phyloP scores from a whole-genome alignment of 2,888 invertebrate genomes.

The Hyalella azteca region DNA sequence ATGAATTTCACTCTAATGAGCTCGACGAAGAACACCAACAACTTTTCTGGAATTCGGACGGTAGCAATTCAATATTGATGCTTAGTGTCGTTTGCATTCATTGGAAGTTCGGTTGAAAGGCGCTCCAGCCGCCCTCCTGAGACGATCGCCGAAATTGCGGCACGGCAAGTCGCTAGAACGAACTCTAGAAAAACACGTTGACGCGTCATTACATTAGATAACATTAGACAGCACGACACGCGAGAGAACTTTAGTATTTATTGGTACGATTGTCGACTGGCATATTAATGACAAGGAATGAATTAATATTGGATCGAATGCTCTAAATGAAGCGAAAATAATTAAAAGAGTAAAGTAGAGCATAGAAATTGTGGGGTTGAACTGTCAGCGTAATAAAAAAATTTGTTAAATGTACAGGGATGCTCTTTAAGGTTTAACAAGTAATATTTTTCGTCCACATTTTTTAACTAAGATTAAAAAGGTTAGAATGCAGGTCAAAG shows the following conservation, averaged over 20 bases:
- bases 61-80: not conserved
- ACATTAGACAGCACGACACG: constrained; percentile 1
- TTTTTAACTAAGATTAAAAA: too few relatives aligned
- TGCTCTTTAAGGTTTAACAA: too few relatives aligned
- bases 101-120: not conserved
- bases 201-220: constrained; percentile 1
- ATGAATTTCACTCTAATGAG: too few relatives aligned
- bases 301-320: constrained; percentile 10
- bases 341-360: too few relatives aligned
- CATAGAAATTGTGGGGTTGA: too few relatives aligned
- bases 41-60: too few relatives aligned
- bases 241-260: not conserved
- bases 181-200: not conserved
- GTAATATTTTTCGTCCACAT: too few relatives aligned
- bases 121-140: not conserved
- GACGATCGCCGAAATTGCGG: constrained; percentile 10
- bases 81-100: not conserved
- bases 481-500: too few relatives aligned
- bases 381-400: too few relatives aligned
- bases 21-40: too few relatives aligned
- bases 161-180: not conserved
- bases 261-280: not conserved
- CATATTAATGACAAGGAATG: not conserved
- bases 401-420: too few relatives aligned
- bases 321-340: too few relatives aligned